Percentiles rank a stretch among this genome's conserved stretches.
These are phyloP conservation scores for Brienomyrus longianalis DNA, from an alignment of 2,113 vertebrate species.

Conservation along the genomic window DNA sequence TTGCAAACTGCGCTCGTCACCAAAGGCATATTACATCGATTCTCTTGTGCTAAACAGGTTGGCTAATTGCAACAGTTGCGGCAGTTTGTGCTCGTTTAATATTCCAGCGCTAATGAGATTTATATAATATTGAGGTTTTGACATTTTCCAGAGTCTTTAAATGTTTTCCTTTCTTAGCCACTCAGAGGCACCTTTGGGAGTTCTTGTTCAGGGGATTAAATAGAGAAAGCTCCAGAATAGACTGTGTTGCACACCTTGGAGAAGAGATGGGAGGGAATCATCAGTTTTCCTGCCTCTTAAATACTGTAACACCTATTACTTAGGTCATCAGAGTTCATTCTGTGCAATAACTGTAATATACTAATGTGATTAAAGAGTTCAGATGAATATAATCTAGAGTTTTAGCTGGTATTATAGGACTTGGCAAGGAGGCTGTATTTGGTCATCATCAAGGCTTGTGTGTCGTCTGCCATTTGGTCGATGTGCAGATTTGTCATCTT, in stretches of 20 bases:
- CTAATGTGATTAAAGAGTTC: slow-evolving; percentile 12
- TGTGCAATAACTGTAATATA: not conserved
- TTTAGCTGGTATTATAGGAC: not conserved
- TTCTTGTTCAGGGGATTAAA: not conserved
- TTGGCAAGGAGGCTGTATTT: not conserved
- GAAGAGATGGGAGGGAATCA: not conserved
- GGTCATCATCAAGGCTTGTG: not conserved
- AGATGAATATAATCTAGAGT: not conserved
- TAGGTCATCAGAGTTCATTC: slow-evolving; percentile 9
- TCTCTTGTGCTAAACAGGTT: not conserved
- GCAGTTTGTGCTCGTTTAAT: not conserved
- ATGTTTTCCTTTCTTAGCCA: not conserved
- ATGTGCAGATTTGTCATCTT: not conserved
- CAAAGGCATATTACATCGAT: not conserved
- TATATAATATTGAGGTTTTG: slow-evolving; percentile 5
- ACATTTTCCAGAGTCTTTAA: not conserved
- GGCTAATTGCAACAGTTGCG: not conserved
- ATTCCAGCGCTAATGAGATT: not conserved
- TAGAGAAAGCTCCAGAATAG: not conserved
- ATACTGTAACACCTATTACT: not conserved
- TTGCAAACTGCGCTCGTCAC: not conserved
- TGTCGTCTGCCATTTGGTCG: not conserved
- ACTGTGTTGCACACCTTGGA: not conserved
- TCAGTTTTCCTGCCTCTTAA: not conserved
- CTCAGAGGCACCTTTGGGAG: not conserved